phyloP scores from a whole-genome alignment of 1,140 invertebrate genomes.

The Neodiprion virginianus region DNA sequence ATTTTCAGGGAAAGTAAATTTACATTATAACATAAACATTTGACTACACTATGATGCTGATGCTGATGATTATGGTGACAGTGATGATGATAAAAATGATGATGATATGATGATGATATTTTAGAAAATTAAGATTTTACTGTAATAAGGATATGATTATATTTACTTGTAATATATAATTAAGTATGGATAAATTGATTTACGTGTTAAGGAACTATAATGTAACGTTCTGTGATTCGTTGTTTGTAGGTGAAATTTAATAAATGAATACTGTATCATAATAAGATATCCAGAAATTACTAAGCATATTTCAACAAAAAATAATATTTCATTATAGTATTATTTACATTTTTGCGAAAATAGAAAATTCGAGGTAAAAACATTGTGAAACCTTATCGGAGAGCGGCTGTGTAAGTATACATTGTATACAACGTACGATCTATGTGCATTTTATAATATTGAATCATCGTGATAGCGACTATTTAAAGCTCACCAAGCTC shows the following conservation, averaged over 20 bases:
- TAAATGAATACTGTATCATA: slow-evolving; percentile 61
- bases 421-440: too few relatives aligned
- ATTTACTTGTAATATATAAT: slow-evolving; percentile 59
- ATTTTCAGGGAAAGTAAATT: slow-evolving; percentile 62
- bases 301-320: too few relatives aligned
- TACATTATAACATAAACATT: slow-evolving; percentile 54
- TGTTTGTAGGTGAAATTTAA: slow-evolving; percentile 65
- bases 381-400: too few relatives aligned
- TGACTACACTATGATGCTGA: slow-evolving; percentile 47
- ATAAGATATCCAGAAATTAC: not conserved
- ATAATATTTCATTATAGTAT: too few relatives aligned
- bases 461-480: too few relatives aligned
- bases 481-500: too few relatives aligned
- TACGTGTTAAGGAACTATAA: slow-evolving; percentile 56
- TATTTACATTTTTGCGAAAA: too few relatives aligned
- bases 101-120: slow-evolving; percentile 44
- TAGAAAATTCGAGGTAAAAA: too few relatives aligned
- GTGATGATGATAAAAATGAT: too few relatives aligned
- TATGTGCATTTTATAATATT: too few relatives aligned
- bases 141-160: slow-evolving; percentile 54
- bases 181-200: slow-evolving; percentile 56
- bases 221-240: slow-evolving; percentile 65
- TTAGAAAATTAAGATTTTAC: slow-evolving; percentile 60
- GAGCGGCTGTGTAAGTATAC: too few relatives aligned
- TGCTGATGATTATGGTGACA: too few relatives aligned